Evolutionary conservation across 2,113 vertebrate genomes (phyloP).

Genomic region (Tragelaphus strepsiceros): DNA sequence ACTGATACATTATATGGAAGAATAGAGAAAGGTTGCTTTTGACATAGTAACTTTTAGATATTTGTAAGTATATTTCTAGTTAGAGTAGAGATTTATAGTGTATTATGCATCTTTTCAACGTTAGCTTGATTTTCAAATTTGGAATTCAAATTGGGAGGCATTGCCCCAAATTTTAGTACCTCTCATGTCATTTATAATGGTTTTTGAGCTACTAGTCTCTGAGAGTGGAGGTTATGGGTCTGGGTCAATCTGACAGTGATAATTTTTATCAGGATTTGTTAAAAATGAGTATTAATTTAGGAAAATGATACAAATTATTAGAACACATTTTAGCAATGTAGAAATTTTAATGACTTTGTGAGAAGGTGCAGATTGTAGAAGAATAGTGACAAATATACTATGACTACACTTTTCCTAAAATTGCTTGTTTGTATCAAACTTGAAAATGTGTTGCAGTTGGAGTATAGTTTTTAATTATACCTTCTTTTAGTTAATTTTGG

Average conservation of each 20-base stretch:
- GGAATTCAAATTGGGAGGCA: not conserved
- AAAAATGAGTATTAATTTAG: constrained; percentile 19
- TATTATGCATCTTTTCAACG: not conserved
- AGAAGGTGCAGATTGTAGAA: not conserved
- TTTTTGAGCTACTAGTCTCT: not conserved
- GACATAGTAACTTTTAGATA: not conserved
- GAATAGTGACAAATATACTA: not conserved
- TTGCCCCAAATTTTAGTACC: not conserved
- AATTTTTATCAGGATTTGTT: not conserved
- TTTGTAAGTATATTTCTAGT: not conserved
- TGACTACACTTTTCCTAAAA: not conserved
- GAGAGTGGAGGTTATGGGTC: not conserved
- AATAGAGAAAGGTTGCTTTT: not conserved
- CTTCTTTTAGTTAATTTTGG: constrained; percentile 14
- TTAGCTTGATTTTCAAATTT: not conserved
- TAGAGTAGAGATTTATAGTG: not conserved
- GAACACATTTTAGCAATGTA: not conserved
- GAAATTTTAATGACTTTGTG: not conserved
- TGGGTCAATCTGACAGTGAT: not conserved
- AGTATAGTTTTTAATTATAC: not conserved
- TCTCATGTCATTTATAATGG: not conserved
- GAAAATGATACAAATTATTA: not conserved
- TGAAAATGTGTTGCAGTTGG: not conserved
- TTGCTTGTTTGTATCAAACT: not conserved
- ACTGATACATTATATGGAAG: not conserved